Base-by-base conservation (phyloP, 1,140 invertebrate genomes). In the Acromyrmex echinatior region DNA sequence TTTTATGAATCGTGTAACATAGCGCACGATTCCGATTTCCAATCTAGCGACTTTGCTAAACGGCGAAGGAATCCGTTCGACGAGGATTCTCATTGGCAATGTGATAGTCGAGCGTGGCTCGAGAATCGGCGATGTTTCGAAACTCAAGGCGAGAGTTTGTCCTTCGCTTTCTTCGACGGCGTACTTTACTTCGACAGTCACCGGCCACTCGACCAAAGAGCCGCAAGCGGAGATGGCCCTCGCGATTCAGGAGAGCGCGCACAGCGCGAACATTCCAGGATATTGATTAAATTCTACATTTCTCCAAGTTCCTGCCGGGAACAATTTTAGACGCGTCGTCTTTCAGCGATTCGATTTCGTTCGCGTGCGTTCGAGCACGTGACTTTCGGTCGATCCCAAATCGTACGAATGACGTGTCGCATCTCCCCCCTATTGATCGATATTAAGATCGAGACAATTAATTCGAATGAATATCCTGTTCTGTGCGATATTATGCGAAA, bases 51-150 rank as follows among this genome's bases (percentile, higher is more conserved):
- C 88, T 90, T 92, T 90, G 80, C 84, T 74, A 73, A 82, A 88
- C 92, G 92, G 86, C 91, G 89, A 93, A 93, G 93, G 91, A 94
- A 93, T 93, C 87, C 91, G 86, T 88, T 56, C 66, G 62, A 49
- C 71, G 74, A 65, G 87, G 89, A 91, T 92, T 86, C 90, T 91
- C 84, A 92, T 90, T 87, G 92, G 91, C 78, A 92, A 92, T 89
- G 91, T 87, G 91, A 93, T 94, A 92, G 90, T 88, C 87, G 87
- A 86, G 45, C 62, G 35, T 62, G 58, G 66, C 62, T 71, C 76
- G 76, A 31, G n/a, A 71, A 91, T 87, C 90, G 80, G 88, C 76
- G 76, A 92, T 93, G 90, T 93, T 93, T 93, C 85, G 80, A 77
- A 89, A 84, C 85, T 87, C 81, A 16, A 70, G 60, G 58, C 62